A percentile compares a stretch with the other conserved stretches of the same genome.
Conservation (phyloP, 2,888 invertebrate species). For the Tridacna gigas region DNA sequence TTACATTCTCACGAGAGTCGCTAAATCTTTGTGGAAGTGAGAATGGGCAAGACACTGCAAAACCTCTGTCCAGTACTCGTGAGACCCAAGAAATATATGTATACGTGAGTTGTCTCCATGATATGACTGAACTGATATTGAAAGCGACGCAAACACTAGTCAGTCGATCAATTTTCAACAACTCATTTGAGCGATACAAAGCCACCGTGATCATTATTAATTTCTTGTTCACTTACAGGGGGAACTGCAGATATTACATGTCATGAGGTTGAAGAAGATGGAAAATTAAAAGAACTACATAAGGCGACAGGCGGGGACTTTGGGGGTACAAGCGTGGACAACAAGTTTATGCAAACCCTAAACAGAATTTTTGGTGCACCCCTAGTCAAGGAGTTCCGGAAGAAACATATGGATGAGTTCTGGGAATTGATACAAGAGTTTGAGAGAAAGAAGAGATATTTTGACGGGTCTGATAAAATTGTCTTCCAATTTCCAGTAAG, state of each 20-base stretch:
- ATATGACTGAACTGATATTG: background rate
- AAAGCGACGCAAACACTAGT: no score
- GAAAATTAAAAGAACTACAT: constrained; percentile 49
- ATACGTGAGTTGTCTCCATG: background rate
- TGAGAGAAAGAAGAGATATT: constrained; percentile 47
- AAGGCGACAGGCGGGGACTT: constrained; percentile 55
- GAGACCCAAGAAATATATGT: no score
- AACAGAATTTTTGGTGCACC: constrained; percentile 26
- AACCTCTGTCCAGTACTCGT: no score
- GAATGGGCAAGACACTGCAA: no score
- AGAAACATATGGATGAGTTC: constrained; percentile 33
- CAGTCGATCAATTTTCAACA: background rate
- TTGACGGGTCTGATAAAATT: constrained; percentile 39
- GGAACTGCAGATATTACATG: constrained; percentile 61
- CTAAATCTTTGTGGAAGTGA: no score
- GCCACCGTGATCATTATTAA: no score
- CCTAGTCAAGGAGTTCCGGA: constrained; percentile 33
- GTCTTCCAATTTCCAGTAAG: constrained; percentile 36
- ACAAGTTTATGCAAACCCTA: constrained; percentile 32
- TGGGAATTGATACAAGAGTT: constrained; percentile 51
- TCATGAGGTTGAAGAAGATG: constrained; percentile 43
- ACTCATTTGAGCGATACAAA: background rate
- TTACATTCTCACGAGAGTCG: no score
- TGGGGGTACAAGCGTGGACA: constrained; percentile 53
- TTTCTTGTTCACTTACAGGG: constrained; percentile 27